Conservation (phyloP, 2,888 invertebrate species). For the Iselma pallidipennis region DNA sequence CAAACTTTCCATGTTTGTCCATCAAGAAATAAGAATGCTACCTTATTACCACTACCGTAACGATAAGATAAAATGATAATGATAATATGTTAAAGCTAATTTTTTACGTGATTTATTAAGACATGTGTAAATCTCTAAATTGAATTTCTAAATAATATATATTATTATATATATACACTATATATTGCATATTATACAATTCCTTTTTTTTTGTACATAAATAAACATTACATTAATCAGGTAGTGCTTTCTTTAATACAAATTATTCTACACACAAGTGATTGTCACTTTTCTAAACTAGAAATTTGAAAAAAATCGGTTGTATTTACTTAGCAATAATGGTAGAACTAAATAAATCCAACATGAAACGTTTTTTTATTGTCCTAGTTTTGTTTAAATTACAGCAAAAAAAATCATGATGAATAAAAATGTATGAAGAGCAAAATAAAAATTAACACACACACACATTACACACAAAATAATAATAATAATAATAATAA, state of each 20-base stretch:
- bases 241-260: constrained; percentile 36
- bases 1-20: constrained; percentile 62
- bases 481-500: too few species aligned
- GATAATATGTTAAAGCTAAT: not conserved
- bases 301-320: constrained; percentile 13
- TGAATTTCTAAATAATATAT: constrained; percentile 23
- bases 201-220: constrained; percentile 41
- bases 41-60: constrained; percentile 51
- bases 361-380: constrained; percentile 30
- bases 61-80: too few species aligned
- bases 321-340: constrained; percentile 21
- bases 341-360: constrained; percentile 25
- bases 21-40: constrained; percentile 59
- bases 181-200: constrained; percentile 40
- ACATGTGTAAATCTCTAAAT: constrained; percentile 30
- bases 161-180: constrained; percentile 41
- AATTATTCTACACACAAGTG: constrained; percentile 41
- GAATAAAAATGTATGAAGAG: constrained; percentile 24
- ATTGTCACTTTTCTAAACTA: constrained; percentile 38
- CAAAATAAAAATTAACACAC: too few species aligned
- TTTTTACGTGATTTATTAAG: constrained; percentile 16
- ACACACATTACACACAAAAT: too few species aligned
- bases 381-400: constrained; percentile 22
- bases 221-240: constrained; percentile 36
- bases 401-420: constrained; percentile 25